Base-by-base conservation (phyloP, 2,888 invertebrate genomes). In the Holacanthella duospinosa region DNA sequence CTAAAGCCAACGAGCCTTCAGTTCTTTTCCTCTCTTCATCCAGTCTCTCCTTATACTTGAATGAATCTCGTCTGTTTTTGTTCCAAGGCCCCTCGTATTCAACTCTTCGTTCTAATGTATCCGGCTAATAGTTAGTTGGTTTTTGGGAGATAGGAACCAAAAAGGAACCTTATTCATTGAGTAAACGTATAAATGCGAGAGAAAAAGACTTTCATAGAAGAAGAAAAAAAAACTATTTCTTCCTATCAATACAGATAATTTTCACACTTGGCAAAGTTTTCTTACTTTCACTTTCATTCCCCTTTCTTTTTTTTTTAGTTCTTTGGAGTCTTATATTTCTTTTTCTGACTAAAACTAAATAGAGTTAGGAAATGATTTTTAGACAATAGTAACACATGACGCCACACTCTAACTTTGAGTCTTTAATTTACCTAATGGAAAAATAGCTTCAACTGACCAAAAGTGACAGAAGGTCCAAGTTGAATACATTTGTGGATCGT, bases 181-280 rank as follows among this genome's bases (percentile, higher is more conserved):
- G 48, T 48, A 48, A 48, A 48, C 48, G 48, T 48, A 36, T 36
- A 48, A 48, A 48, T 48, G 48, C 16, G n/a, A 48, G 48, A n/a
- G n/a, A n/a, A n/a, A 48, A 48, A 48, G 48, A 48, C 48, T 48
- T 48, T 48, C n/a, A n/a, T n/a, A n/a, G n/a, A n/a, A n/a, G n/a
- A n/a, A n/a, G n/a, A 21, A 21, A 21, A 48, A 21, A 21, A 48
- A 48, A 48, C 48, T 48, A 48, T 48, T 48, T 48, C 48, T 48
- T 48, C 21, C 48, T 48, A 48, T 48, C 43, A 26, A 27, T 29
- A 64, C 59, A 68, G 68, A 69, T 69, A 67, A 69, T 69, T 69
- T 69, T 69, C 68, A 69, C 68, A 69, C 68, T 69, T 67, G 63
- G 67, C 54, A 55, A 66, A 65, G 64, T 66, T 66, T 64, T 60